Conservation (phyloP, 2,113 vertebrate genomes). For the Brachypodius melanocephalos region DNA sequence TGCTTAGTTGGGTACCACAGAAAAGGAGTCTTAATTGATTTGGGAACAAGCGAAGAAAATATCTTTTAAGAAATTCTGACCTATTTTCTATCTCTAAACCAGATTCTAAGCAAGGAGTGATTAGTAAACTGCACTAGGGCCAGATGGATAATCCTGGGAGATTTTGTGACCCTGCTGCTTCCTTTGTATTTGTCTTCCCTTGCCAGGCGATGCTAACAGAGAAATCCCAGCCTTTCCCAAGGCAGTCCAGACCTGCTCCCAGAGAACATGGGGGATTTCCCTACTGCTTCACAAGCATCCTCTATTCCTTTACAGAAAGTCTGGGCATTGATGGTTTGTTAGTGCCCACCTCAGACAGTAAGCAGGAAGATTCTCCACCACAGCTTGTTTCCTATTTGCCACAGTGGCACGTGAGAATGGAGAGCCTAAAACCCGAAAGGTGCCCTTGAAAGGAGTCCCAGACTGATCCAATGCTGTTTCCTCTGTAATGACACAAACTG, state of each 20-base stretch:
- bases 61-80: not conserved
- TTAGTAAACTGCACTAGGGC: not conserved
- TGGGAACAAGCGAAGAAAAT: not conserved
- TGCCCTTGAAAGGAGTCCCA: not conserved
- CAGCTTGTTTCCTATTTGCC: not conserved
- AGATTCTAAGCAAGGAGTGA: not conserved
- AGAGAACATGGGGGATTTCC: not conserved
- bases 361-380: not conserved
- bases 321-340: not conserved
- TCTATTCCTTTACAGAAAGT: not conserved
- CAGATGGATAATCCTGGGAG: not conserved
- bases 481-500: not conserved
- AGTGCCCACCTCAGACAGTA: rapidly evolving
- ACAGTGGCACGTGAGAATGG: not conserved
- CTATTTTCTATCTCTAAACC: not conserved
- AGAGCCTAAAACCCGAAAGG: not conserved
- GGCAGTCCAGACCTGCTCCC: not conserved
- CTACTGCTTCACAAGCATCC: not conserved
- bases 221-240: not conserved
- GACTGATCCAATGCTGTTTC: not conserved
- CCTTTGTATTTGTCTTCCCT: not conserved
- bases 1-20: not conserved
- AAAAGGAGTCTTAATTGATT: not conserved
- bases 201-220: not conserved
- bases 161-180: not conserved